Evolutionary conservation across 1,140 invertebrate species (phyloP), one percentile per base, ranked within the genome.

Genomic region (Tetramorium simillimum): DNA sequence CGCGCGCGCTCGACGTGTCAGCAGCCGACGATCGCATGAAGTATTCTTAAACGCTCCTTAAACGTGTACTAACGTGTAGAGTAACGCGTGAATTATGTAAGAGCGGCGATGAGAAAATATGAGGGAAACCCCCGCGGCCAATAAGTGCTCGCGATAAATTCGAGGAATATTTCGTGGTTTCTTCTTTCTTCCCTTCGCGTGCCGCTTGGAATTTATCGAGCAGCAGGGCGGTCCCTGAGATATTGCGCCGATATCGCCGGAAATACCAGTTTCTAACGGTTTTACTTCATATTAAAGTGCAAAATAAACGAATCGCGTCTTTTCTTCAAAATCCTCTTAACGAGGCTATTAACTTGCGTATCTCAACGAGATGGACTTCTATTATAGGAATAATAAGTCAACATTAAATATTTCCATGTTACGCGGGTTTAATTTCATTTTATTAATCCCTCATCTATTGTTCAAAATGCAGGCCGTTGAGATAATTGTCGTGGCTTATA

Each of bases 1-100:
- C 81, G 75, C 88, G 60, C 28, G 33, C 62, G 18, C 75, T 76
- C 88, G 77, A 69, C 60, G 56, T 58, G 85, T 88, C 63, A 28
- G 28, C 33, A 24, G 40, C n/a, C 28, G 69, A 21, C 51, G 24
- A 69, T 60, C 43, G 53, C 58, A 62, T 43, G 40, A 65, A 4
- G 62, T 21, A 67, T 56, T 37, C 69, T 73, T 73, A 73, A 85
- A 75, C 28, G 56, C 70, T 40, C 18, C 12, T 58, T 65, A 65
- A 65, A 65, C 33, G 62, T 40, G 33, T 75, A 75, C 40, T 60
- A 33, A 33, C 33, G 33, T 33, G 3, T 33, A 37, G 40, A 33
- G 40, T 7, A 72, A 43, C 65, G 28, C 67, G 78, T 58, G 67
- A 72, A 82, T 69, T 60, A 63, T 62, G 21, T 75, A 37, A 46